A percentile compares a stretch with the other conserved stretches of the same genome.
Evolutionary conservation across 2,113 vertebrate genomes (phyloP).

Genomic region (Craseonycteris thonglongyai): DNA sequence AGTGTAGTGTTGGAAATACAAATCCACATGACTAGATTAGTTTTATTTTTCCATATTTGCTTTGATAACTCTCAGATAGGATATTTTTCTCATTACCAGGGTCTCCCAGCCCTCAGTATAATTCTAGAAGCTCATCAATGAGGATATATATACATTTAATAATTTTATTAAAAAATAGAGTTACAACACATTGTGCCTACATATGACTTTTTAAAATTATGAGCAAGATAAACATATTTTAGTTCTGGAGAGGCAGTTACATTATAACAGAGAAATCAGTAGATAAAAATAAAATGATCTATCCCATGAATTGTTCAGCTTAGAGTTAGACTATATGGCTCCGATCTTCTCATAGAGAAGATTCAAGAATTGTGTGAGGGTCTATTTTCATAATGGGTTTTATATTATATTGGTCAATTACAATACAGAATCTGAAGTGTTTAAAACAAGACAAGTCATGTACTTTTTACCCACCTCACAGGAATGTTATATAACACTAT

Average conservation of each 20-base stretch:
- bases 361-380: background rate
- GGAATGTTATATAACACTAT: background rate
- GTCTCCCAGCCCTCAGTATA: background rate
- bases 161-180: background rate
- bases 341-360: background rate
- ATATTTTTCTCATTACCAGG: background rate
- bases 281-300: background rate
- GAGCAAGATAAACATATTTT: background rate
- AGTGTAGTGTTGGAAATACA: background rate
- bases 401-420: background rate
- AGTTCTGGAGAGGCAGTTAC: background rate
- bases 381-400: background rate
- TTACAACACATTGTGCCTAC: background rate
- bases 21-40: background rate
- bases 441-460: background rate
- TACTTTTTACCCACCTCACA: background rate
- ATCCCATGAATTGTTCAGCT: background rate
- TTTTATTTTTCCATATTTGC: background rate
- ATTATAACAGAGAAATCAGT: background rate
- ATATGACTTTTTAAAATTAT: background rate
- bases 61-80: background rate
- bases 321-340: background rate
- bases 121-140: background rate
- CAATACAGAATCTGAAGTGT: background rate
- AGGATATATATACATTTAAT: background rate